Percentiles rank a stretch among this genome's conserved stretches.
These are phyloP conservation scores for Harpalus rufipes DNA, from an alignment of 2,888 invertebrate genomes.

Conservation along the genomic window DNA sequence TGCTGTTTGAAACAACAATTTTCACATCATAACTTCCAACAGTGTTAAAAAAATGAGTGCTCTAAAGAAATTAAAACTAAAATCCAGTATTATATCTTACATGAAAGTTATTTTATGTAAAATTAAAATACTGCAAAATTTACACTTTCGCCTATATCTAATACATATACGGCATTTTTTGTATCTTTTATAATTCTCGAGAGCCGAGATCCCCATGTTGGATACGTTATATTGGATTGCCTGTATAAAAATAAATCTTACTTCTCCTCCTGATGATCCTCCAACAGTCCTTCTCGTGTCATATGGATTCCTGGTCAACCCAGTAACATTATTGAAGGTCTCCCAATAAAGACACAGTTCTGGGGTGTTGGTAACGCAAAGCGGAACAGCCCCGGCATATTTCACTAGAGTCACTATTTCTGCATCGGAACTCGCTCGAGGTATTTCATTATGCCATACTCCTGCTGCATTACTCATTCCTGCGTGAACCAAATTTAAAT, in stretches of 20 bases:
- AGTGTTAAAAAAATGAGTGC: too few species aligned
- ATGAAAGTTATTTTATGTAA: too few species aligned
- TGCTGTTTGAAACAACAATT: too few species aligned
- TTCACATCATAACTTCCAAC: too few species aligned
- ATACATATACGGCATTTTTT: too few species aligned
- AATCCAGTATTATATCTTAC: too few species aligned
- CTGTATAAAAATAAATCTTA: conserved; percentile 72
- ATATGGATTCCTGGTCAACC: conserved; percentile 91
- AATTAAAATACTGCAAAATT: too few species aligned
- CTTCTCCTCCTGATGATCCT: conserved; percentile 95
- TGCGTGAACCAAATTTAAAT: conserved; percentile 70
- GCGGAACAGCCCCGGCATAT: conserved; percentile 88
- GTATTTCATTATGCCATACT: conserved; percentile 77
- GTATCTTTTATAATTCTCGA: too few species aligned
- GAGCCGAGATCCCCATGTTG: too few species aligned
- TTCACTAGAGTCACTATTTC: conserved; percentile 82
- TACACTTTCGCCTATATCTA: too few species aligned
- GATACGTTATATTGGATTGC: too few species aligned
- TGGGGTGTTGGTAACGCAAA: conserved; percentile 91
- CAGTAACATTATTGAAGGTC: conserved; percentile 87
- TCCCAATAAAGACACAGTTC: conserved; percentile 95
- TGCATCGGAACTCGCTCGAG: conserved; percentile 84
- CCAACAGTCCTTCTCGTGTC: conserved; percentile 86
- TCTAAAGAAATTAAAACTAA: too few species aligned
- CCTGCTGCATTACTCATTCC: conserved; percentile 87